Evolutionary conservation across 2,888 invertebrate genomes (phyloP), one percentile per base, ranked within the genome.

Genomic region (Epirrhoe alternata): DNA sequence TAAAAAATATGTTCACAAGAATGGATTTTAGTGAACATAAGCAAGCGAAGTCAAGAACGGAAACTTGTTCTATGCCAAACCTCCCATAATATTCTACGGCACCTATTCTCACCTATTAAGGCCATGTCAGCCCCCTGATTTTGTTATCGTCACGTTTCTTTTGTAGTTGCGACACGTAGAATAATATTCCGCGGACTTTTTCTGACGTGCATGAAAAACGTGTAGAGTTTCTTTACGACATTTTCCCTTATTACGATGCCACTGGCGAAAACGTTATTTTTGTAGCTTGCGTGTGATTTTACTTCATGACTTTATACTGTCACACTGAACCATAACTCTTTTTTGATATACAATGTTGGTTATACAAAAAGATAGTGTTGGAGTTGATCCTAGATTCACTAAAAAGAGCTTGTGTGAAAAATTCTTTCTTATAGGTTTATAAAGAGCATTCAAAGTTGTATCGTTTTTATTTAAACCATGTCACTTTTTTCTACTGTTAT

Each of bases 161-260:
- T 70, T 60, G 69, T 63, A 66, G 62, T 66, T 56, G 50, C 35
- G 53, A 54, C 67, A 62, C 57, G 67, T 63, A 62, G 58, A 24
- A 51, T 69, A 69, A 63, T 69, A 62, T 69, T 57, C 51, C 57
- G 53, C 33, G 62, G 54, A 53, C 56, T 59, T 66, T 66, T 69
- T 68, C 38, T 66, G 68, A 63, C 69, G 63, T 56, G 66, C 66
- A 61, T 71, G 69, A 71, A 70, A 63, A 70, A 69, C 69, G 69
- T 70, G 67, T 68, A 63, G 70, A 58, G 67, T 67, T 67, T 68
- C 64, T 69, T 70, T 68, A 70, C 60, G 73, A 66, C 61, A 59
- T 68, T 57, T 68, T 50, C 53, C 57, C 56, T 61, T 68, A 68
- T 64, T 68, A 64, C 60, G 47, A 56, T 57, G 64, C 56, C 24